Conservation (phyloP, 2,888 invertebrate genomes). For the Tetranychus truncatus region DNA sequence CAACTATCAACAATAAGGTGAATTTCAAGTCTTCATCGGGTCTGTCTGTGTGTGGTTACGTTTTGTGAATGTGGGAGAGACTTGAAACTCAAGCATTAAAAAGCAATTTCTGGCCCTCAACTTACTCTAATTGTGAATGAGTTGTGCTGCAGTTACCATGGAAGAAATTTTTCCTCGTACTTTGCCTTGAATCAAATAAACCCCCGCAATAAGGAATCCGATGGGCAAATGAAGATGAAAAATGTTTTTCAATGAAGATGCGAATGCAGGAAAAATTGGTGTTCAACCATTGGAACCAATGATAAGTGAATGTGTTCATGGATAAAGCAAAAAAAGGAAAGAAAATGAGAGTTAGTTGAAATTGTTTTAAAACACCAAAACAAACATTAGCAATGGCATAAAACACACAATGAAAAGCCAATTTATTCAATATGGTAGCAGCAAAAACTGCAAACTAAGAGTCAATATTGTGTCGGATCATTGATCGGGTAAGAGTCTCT, state of each 20-base stretch:
- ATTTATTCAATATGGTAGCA: no score
- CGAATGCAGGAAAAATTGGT: neutral
- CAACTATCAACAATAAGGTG: no score
- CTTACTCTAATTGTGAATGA: slow-evolving; percentile 24
- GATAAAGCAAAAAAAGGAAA: neutral
- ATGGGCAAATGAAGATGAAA: neutral
- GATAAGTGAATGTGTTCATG: neutral
- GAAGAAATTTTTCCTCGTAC: slow-evolving; percentile 20
- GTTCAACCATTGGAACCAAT: neutral
- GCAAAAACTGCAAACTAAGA: no score
- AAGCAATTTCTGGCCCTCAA: neutral
- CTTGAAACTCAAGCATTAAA: neutral
- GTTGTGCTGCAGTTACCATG: slow-evolving; percentile 21
- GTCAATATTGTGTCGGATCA: no score
- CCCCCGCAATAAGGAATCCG: neutral
- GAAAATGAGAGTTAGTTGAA: neutral
- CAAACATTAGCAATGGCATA: no score
- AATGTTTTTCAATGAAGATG: neutral
- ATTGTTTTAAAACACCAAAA: no score
- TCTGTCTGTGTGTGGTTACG: neutral
- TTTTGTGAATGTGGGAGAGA: neutral
- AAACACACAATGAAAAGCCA: no score
- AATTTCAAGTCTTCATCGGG: no score
- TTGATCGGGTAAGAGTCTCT: no score
- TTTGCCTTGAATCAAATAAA: slow-evolving; percentile 14